phyloP scores from a whole-genome alignment of 2,797 vertebrate species.

The Phoebastria nigripes region DNA sequence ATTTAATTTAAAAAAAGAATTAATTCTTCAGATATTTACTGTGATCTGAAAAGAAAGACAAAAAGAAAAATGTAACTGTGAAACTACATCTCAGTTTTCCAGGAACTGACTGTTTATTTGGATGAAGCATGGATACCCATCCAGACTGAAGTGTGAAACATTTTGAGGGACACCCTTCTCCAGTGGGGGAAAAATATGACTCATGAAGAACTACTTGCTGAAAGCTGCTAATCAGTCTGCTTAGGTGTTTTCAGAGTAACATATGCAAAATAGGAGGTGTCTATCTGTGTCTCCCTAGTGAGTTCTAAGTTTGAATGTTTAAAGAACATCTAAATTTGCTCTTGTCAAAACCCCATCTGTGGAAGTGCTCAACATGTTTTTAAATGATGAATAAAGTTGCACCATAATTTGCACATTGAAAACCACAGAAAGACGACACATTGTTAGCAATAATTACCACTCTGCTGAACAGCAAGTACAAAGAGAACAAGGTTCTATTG shows the following conservation, averaged over 20 bases:
- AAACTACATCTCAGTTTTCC: not conserved
- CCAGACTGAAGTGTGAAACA: not conserved
- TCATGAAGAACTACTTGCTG: not conserved
- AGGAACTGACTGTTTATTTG: not conserved
- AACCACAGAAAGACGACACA: constrained; percentile 18
- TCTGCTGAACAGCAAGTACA: constrained; percentile 7
- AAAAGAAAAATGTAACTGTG: not conserved
- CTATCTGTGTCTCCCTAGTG: constrained; percentile 2
- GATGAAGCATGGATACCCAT: not conserved
- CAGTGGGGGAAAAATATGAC: not conserved
- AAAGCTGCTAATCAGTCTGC: not conserved
- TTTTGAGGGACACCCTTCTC: not conserved
- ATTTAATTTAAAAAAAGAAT: not conserved
- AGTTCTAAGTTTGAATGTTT: constrained; percentile 31
- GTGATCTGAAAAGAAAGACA: not conserved
- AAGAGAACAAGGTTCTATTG: constrained; percentile 8
- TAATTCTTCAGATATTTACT: not conserved
- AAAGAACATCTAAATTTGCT: constrained; percentile 46
- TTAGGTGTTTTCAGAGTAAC: not conserved
- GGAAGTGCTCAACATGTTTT: constrained; percentile 4
- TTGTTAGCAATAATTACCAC: constrained; percentile 46
- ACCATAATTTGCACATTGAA: constrained; percentile 11
- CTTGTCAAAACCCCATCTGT: constrained; percentile 54
- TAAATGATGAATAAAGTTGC: constrained; percentile 44
- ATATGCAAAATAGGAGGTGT: not conserved